Evolutionary conservation across 2,797 vertebrate genomes (phyloP).

Genomic region (Falco berigora): DNA sequence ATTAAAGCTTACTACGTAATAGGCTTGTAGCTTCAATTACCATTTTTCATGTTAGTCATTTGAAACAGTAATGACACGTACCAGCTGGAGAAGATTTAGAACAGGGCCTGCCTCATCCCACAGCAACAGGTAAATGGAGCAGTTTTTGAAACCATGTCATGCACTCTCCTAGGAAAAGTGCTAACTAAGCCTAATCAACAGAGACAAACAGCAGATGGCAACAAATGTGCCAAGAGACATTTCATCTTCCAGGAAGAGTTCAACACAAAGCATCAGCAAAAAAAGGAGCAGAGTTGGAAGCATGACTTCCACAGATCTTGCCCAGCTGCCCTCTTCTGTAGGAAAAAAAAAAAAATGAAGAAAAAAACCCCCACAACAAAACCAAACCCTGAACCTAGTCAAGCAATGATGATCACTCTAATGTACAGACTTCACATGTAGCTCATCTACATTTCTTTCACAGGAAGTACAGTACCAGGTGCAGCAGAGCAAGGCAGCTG

Average conservation of each 20-base stretch:
- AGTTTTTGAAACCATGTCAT: neutral
- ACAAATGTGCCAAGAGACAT: slow-evolving; percentile 48
- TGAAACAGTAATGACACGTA: slow-evolving; percentile 5
- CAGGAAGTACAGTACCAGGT: neutral
- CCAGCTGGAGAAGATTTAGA: slow-evolving; percentile 8
- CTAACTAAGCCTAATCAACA: slow-evolving; percentile 52
- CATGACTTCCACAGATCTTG: neutral
- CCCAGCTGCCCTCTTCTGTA: neutral
- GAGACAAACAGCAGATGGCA: slow-evolving; percentile 61
- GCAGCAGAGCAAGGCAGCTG: neutral
- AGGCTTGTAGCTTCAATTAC: slow-evolving; percentile 25
- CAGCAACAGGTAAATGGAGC: slow-evolving; percentile 42
- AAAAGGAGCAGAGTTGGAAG: slow-evolving; percentile 38
- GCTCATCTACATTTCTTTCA: neutral
- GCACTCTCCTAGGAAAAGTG: slow-evolving; percentile 35
- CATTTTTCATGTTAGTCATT: slow-evolving; percentile 28
- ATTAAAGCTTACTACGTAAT: slow-evolving; percentile 42
- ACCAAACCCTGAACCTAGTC: neutral
- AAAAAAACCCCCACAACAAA: neutral
- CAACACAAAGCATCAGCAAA: slow-evolving; percentile 43
- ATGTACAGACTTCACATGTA: accelerated
- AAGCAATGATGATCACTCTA: neutral
- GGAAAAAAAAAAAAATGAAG: neutral
- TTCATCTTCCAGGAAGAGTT: slow-evolving; percentile 41
- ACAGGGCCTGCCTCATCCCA: neutral